phyloP scores from a whole-genome alignment of 2,888 invertebrate species.

The Cloeon dipterum region DNA sequence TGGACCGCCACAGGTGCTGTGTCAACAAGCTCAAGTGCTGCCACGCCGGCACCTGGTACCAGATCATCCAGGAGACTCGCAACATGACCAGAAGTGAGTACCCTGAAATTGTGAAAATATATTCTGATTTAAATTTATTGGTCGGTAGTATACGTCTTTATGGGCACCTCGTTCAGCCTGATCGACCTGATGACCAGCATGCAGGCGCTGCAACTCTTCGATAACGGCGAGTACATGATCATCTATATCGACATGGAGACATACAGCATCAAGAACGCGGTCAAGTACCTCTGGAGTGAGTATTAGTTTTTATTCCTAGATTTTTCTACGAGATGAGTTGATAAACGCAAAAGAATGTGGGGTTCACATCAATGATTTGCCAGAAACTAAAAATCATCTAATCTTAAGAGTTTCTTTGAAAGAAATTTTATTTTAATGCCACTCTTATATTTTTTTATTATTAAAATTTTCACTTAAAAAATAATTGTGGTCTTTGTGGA shows the following conservation, averaged over 20 bases:
- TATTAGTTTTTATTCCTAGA: slow-evolving; percentile 10
- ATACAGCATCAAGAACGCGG: slow-evolving; percentile 48
- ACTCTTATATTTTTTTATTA: too few relatives aligned
- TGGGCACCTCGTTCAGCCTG: slow-evolving; percentile 65
- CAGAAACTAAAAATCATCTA: too few relatives aligned
- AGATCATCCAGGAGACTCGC: slow-evolving; percentile 62
- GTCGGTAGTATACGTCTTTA: slow-evolving; percentile 93
- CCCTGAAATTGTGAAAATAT: not conserved
- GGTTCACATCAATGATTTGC: too few relatives aligned
- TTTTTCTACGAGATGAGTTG: too few relatives aligned
- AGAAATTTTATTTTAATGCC: too few relatives aligned
- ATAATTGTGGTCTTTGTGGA: too few relatives aligned
- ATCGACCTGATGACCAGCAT: slow-evolving; percentile 81
- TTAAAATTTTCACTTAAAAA: too few relatives aligned
- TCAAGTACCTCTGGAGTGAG: slow-evolving; percentile 64
- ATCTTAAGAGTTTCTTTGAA: too few relatives aligned
- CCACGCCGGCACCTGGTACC: slow-evolving; percentile 56
- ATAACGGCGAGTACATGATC: slow-evolving; percentile 84
- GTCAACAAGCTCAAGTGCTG: slow-evolving; percentile 52
- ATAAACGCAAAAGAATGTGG: too few relatives aligned
- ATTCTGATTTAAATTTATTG: slow-evolving; percentile 18
- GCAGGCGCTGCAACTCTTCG: slow-evolving; percentile 68
- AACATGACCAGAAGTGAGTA: slow-evolving; percentile 59
- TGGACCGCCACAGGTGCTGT: slow-evolving; percentile 54
- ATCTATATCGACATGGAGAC: slow-evolving; percentile 85